A percentile compares a stretch with the other conserved stretches of the same genome.
phyloP scores from a whole-genome alignment of 2,888 invertebrate genomes.

The Sinhomidia bicolor region DNA sequence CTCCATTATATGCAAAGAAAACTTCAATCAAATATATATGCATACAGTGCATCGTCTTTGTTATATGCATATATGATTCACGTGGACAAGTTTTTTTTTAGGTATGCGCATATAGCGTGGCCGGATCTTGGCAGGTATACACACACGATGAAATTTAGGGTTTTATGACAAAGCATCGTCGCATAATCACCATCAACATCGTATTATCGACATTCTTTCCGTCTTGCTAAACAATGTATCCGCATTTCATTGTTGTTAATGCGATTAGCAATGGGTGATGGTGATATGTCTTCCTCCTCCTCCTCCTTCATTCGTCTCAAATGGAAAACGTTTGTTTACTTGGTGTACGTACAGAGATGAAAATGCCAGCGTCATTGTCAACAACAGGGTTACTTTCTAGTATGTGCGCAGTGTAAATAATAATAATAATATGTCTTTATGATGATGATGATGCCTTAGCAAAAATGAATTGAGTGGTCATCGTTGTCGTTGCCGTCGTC shows the following conservation, averaged over 20 bases:
- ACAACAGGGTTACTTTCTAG: constrained; percentile 61
- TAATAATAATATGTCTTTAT: neutral
- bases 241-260: constrained; percentile 65
- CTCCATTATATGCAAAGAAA: constrained; percentile 21
- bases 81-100: no score
- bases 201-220: constrained; percentile 49
- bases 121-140: constrained; percentile 56
- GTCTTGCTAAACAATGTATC: constrained; percentile 63
- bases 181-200: neutral
- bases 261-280: constrained; percentile 64
- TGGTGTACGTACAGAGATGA: constrained; percentile 2
- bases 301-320: neutral
- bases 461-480: constrained; percentile 9
- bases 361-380: constrained; percentile 65
- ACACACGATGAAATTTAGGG: constrained; percentile 41
- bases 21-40: no score
- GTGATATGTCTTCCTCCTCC: neutral
- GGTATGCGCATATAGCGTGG: constrained; percentile 27
- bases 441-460: constrained; percentile 13
- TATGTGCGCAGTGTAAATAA: constrained; percentile 53
- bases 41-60: no score
- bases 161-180: constrained; percentile 37
- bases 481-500: no score
- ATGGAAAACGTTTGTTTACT: constrained; percentile 44
- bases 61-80: no score